phyloP scores from a whole-genome alignment of 2,888 invertebrate genomes.

The Mesorhabditis sp. region DNA sequence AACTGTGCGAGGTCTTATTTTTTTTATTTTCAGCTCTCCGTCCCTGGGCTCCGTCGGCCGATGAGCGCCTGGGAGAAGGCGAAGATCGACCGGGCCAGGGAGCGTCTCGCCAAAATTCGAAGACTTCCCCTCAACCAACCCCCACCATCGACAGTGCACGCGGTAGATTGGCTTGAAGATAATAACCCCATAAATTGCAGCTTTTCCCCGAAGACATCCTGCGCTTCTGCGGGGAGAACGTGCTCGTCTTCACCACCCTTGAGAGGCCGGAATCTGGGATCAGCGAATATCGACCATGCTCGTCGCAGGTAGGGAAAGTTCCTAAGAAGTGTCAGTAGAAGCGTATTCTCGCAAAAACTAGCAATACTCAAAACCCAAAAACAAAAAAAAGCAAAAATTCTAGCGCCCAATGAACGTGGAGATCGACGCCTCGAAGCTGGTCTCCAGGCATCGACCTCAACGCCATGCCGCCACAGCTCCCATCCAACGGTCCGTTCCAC shows the following conservation, averaged over 20 bases:
- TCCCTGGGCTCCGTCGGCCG: constrained; percentile 47
- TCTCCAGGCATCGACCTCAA: neutral
- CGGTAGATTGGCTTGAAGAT: constrained; percentile 12
- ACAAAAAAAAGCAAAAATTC: too few relatives aligned
- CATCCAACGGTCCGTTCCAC: neutral
- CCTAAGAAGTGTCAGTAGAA: too few relatives aligned
- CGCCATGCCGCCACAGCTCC: neutral
- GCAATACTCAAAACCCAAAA: too few relatives aligned
- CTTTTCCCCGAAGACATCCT: constrained; percentile 44
- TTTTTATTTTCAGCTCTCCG: constrained; percentile 36
- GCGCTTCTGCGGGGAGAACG: constrained; percentile 52
- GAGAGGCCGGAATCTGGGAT: constrained; percentile 28
- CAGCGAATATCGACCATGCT: neutral
- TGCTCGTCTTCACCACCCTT: constrained; percentile 41
- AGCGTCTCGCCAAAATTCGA: constrained; percentile 19
- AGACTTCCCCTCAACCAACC: constrained; percentile 16
- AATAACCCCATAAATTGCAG: neutral
- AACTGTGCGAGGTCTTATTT: too few relatives aligned
- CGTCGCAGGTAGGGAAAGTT: neutral
- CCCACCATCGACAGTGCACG: constrained; percentile 6
- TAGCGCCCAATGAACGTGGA: constrained; percentile 15
- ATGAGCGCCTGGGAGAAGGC: constrained; percentile 43
- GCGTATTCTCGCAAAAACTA: too few relatives aligned
- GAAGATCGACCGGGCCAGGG: constrained; percentile 24
- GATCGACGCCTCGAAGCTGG: constrained; percentile 21